Percentiles rank a stretch among this genome's conserved stretches.
Conservation (phyloP, 2,113 vertebrate genomes). For the Lamprotornis superbus region DNA sequence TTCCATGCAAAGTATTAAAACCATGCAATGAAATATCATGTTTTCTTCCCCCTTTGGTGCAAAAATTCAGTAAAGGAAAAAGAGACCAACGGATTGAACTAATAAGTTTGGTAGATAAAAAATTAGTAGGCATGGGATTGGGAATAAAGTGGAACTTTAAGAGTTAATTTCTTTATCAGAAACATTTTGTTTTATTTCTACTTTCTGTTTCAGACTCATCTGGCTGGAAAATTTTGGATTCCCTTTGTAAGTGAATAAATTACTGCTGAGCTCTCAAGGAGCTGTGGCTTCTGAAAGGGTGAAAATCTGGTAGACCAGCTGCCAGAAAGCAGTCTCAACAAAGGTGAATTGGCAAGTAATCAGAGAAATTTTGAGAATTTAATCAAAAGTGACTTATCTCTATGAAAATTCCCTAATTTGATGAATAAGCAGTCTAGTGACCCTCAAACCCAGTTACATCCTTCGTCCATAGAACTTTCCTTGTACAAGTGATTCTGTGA, state of each 20-base stretch:
- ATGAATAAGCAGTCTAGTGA: neutral
- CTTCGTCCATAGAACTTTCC: neutral
- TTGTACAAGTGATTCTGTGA: neutral
- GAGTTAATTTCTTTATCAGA: neutral
- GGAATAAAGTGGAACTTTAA: neutral
- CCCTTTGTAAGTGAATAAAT: neutral
- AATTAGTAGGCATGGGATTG: neutral
- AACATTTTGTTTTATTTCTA: neutral
- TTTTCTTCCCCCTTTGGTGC: neutral
- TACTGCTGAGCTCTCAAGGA: neutral
- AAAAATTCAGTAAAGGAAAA: neutral
- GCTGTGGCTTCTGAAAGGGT: neutral
- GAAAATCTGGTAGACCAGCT: neutral
- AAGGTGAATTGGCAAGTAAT: neutral
- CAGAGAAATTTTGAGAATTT: neutral
- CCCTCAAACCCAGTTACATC: neutral
- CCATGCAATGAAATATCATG: accelerated
- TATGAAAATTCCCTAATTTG: neutral
- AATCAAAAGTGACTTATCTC: neutral
- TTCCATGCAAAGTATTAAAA: neutral
- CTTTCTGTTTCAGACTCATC: neutral
- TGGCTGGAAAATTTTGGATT: neutral
- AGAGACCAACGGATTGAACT: neutral
- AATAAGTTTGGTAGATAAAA: neutral
- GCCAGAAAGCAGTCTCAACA: neutral